Evolutionary conservation across 2,797 vertebrate genomes (phyloP).

Genomic region (Smutsia temminckii): DNA sequence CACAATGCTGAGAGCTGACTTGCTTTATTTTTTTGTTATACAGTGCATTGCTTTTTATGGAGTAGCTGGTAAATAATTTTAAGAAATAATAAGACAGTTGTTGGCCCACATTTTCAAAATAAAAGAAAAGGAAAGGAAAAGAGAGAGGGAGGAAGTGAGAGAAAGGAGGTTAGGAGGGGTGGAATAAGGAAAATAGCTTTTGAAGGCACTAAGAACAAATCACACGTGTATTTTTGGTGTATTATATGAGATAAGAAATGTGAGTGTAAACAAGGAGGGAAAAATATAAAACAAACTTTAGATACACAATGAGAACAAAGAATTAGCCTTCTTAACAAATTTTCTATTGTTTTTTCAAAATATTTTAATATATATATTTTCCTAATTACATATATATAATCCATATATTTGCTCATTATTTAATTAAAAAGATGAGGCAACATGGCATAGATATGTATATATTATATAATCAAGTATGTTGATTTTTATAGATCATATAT

Average conservation of each 20-base stretch:
- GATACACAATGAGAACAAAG: background rate
- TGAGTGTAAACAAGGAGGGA: background rate
- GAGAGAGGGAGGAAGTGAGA: background rate
- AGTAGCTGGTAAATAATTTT: background rate
- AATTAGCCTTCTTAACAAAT: background rate
- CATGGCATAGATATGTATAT: background rate
- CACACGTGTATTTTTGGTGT: background rate
- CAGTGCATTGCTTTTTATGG: background rate
- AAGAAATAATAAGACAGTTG: background rate
- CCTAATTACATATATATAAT: background rate
- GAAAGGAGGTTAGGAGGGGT: background rate
- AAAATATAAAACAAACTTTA: background rate
- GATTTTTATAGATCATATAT: background rate
- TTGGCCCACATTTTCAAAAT: background rate
- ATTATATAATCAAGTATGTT: background rate
- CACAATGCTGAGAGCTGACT: background rate
- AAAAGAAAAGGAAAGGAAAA: background rate
- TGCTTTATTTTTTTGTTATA: background rate
- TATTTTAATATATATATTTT: background rate
- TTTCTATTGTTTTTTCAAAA: background rate
- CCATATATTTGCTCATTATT: background rate
- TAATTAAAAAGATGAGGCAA: background rate
- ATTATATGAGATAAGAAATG: background rate
- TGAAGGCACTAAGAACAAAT: background rate
- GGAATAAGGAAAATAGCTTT: background rate